phyloP scores from a whole-genome alignment of 2,888 invertebrate genomes.

The Byasa hedistus region DNA sequence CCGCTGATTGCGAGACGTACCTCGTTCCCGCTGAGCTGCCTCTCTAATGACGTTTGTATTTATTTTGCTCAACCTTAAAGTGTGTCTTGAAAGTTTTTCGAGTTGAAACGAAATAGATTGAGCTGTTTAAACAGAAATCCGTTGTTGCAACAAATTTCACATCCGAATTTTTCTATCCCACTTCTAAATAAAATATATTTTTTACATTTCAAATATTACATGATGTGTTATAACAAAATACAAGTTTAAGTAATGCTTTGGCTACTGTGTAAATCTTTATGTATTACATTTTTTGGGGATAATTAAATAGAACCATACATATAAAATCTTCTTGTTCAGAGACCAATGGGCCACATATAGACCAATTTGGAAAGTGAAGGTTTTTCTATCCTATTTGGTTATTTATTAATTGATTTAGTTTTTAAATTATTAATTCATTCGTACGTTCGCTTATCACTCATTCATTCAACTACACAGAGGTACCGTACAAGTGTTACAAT shows the following conservation, averaged over 20 bases:
- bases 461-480: too few species aligned
- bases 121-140: conserved; percentile 28
- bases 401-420: too few species aligned
- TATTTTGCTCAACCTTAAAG: conserved; percentile 56
- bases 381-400: too few species aligned
- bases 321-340: too few species aligned
- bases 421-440: too few species aligned
- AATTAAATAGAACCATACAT: too few species aligned
- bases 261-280: too few species aligned
- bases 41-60: conserved; percentile 60
- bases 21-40: conserved; percentile 40
- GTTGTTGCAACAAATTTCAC: conserved; percentile 20
- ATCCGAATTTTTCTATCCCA: conserved; percentile 4
- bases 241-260: background rate
- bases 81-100: conserved; percentile 40
- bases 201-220: background rate
- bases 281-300: too few species aligned
- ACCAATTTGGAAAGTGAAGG: too few species aligned
- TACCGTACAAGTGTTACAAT: too few species aligned
- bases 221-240: background rate
- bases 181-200: background rate
- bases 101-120: conserved; percentile 32
- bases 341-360: too few species aligned
- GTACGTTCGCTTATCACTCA: too few species aligned
- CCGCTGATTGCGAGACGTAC: conserved; percentile 61